Evolutionary conservation across 92 coral and sea anemone species (phyloP).

Genomic region (Bergia sp.): DNA sequence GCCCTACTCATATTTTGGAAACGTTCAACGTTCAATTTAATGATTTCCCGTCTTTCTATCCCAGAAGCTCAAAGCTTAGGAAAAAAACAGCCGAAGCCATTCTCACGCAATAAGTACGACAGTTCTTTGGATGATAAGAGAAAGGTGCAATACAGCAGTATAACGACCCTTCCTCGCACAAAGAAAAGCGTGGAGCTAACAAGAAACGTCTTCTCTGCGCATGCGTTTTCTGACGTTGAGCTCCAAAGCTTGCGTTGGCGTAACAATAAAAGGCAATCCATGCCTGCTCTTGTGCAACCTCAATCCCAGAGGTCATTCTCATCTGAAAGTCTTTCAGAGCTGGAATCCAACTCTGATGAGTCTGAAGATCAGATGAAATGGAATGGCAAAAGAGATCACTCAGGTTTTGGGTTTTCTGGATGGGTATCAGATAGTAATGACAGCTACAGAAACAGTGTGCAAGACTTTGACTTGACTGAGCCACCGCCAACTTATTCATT

Average conservation of each 20-base stretch:
- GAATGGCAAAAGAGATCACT: not conserved
- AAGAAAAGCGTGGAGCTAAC: not conserved
- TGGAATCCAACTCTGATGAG: not conserved
- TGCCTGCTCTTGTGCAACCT: not conserved
- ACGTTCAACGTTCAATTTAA: too few species aligned
- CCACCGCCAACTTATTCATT: conserved; percentile 25
- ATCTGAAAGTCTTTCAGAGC: conserved; percentile 23
- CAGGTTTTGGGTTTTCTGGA: not conserved
- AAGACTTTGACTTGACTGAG: not conserved
- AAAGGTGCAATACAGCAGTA: not conserved
- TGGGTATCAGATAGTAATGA: not conserved
- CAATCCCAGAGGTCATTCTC: not conserved
- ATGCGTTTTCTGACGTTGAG: not conserved
- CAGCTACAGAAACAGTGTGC: not conserved
- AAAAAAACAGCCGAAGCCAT: not conserved
- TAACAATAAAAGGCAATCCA: not conserved
- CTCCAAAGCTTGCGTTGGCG: not conserved
- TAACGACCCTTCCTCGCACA: not conserved
- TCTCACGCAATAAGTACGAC: not conserved
- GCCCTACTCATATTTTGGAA: too few species aligned
- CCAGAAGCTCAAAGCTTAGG: not conserved
- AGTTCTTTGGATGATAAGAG: not conserved
- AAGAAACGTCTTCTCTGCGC: not conserved
- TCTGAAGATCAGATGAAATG: not conserved
- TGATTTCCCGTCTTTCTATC: not conserved